Evolutionary conservation across 2,113 vertebrate genomes (phyloP).

Genomic region (Boulengeromyrus knoepffleri): DNA sequence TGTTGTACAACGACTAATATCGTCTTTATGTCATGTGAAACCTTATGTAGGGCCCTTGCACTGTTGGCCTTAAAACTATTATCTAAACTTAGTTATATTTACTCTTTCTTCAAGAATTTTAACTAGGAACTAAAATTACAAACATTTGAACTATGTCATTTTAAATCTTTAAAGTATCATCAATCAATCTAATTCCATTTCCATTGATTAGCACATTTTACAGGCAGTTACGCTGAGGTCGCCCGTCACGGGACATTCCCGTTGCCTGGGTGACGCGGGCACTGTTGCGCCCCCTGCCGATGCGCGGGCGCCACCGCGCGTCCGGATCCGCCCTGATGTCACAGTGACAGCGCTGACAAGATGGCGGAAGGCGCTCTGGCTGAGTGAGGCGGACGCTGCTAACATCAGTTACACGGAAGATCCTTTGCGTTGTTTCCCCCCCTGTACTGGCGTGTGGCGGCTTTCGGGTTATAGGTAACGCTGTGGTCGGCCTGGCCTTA

Average conservation of each 20-base stretch:
- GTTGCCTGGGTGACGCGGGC: background rate
- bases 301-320: conserved; percentile 3
- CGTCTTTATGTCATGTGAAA: background rate
- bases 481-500: background rate
- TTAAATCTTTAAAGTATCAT: background rate
- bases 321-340: conserved; percentile 39
- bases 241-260: background rate
- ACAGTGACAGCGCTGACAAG: conserved; percentile 55
- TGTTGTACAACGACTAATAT: background rate
- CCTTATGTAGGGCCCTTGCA: background rate
- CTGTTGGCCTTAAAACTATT: background rate
- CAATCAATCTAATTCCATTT: background rate
- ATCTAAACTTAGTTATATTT: background rate
- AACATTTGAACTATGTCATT: background rate
- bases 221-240: background rate
- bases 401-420: background rate
- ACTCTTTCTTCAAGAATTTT: background rate
- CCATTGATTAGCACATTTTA: background rate
- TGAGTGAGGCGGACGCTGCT: conserved; percentile 54
- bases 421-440: background rate
- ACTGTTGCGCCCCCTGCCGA: background rate
- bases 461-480: background rate
- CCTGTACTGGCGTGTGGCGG: background rate
- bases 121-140: background rate
- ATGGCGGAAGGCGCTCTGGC: conserved; percentile 60